Evolutionary conservation across 92 coral and sea anemone genomes (phyloP).

Genomic region (Ricordea florida): DNA sequence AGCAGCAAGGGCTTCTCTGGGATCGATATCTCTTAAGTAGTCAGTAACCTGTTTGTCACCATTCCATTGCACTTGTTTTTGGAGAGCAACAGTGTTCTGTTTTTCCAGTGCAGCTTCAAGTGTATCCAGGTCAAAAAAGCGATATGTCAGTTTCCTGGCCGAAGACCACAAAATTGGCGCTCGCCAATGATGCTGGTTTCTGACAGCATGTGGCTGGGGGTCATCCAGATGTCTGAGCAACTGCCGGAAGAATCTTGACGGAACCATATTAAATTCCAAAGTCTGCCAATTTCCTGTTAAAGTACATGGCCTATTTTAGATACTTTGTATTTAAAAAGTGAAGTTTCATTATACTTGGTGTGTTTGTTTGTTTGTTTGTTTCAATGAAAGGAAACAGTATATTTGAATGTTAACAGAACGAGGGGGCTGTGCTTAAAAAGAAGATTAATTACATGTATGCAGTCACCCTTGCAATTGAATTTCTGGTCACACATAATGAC

Average conservation of each 20-base stretch:
- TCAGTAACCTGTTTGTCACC: slow-evolving; percentile 3
- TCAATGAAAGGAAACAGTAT: no score
- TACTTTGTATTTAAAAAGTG: no score
- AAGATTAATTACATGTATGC: no score
- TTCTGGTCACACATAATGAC: no score
- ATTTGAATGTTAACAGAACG: no score
- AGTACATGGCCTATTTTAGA: not conserved
- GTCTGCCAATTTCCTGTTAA: slow-evolving; percentile 13
- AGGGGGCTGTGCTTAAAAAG: no score
- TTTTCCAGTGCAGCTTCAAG: not conserved
- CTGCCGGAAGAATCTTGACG: slow-evolving; percentile 13
- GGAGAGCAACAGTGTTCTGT: not conserved
- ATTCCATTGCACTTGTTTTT: slow-evolving; percentile 27
- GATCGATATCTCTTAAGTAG: not conserved
- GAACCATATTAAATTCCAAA: slow-evolving; percentile 17
- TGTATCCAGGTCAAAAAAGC: slow-evolving; percentile 4
- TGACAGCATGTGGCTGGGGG: slow-evolving; percentile 12
- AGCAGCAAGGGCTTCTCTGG: slow-evolving; percentile 20
- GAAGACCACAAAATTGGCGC: slow-evolving; percentile 16
- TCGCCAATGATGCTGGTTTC: slow-evolving; percentile 25
- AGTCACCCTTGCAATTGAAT: no score
- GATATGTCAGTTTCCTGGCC: slow-evolving; percentile 18
- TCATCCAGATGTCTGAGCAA: not conserved
- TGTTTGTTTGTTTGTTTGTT: no score
- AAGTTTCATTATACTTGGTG: no score